A percentile compares a stretch with the other conserved stretches of the same genome.
Evolutionary conservation across 2,113 vertebrate genomes (phyloP).

Genomic region (Stictonetta naevosa): DNA sequence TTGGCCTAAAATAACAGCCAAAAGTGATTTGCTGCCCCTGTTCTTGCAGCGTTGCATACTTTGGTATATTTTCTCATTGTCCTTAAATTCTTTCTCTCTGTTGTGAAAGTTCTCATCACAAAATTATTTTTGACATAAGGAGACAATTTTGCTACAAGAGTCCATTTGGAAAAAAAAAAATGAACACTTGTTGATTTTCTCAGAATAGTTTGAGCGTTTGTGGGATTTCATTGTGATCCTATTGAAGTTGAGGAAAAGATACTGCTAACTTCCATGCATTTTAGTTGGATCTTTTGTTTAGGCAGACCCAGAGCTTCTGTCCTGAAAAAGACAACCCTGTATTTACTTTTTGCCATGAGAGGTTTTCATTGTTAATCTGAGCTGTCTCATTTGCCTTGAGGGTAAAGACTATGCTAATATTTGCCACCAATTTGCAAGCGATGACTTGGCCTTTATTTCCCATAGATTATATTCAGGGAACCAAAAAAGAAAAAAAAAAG

Average conservation of each 20-base stretch:
- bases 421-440: background rate
- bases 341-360: background rate
- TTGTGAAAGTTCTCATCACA: background rate
- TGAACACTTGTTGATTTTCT: fast-evolving
- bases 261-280: background rate
- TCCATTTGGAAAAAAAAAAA: background rate
- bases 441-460: background rate
- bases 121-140: background rate
- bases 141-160: background rate
- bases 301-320: background rate
- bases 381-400: slow-evolving; percentile 1
- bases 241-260: background rate
- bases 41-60: background rate
- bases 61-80: background rate
- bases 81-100: background rate
- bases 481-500: background rate
- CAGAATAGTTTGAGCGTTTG: background rate
- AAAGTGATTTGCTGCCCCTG: background rate
- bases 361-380: background rate
- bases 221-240: background rate
- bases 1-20: background rate
- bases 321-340: slow-evolving; percentile 9
- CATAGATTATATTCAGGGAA: background rate
- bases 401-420: background rate
- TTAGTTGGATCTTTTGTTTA: background rate